Base-by-base conservation (phyloP, 2,797 vertebrate species). In the Syncerus caffer region DNA sequence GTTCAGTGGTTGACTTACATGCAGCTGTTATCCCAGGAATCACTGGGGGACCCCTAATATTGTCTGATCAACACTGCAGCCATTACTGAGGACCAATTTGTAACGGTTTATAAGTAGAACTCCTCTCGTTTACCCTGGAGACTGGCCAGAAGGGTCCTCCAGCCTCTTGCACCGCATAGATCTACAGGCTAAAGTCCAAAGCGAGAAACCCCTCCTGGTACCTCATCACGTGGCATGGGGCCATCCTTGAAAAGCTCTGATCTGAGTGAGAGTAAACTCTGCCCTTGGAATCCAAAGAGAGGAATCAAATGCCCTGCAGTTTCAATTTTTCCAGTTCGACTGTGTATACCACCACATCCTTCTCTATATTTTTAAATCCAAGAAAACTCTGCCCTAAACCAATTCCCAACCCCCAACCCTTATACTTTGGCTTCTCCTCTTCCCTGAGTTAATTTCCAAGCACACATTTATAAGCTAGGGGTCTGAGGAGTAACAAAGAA, bases 31-130 rank as follows among this genome's bases (percentile, higher is more conserved):
- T 97, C 98, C 86, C 17, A 0, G 96, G 96, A 98, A 97, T 96
- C 98, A 98, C 98, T 95, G 92, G 98, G 97, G 98, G 97, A 96
- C 97, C 95, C 96, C 98, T 98, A 97, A 95, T 90, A 97, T 97
- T 89, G 91, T 98, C 98, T 98, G 98, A 98, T 98, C 98, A 98
- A 98, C 98, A 97, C 98, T 85, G 83, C 98, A 98, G 98, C 98
- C 98, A 98, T 98, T 98, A 98, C 97, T 1, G 6, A 98, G 98
- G 90, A 98, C 98, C 98, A 98, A 98, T 98, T 98, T 98, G 98
- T 98, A 99, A 98, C 55, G n/a, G 97, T 98, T 98, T 98, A 95
- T 97, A 99, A 98, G 98, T 96, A 98, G 98, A 97, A 97, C 95
- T 98, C 97, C 97, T 98, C 96, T 97, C 91, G 60, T 85, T 96